Evolutionary conservation across 2,113 vertebrate genomes (phyloP), one percentile per base, ranked within the genome.

Genomic region (Lepus americanus): DNA sequence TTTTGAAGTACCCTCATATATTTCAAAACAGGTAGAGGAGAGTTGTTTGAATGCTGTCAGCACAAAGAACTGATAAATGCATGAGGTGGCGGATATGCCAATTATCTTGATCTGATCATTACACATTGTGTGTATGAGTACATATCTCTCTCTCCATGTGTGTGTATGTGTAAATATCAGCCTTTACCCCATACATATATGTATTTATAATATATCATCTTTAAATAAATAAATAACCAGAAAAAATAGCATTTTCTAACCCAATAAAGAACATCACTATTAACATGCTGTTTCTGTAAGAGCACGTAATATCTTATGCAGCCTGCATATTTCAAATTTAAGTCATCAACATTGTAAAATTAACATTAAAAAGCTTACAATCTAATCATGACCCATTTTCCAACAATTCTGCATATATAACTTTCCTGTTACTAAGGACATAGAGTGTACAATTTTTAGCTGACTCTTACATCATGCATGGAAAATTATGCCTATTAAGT

Each of bases 371-470:
- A 92, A 1, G 14, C 76, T 92, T 92, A 44, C 2, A 70, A 44
- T 81, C 14, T 64, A 84, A 53, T 70, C 9, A 67, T 2, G 55
- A 93, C 17, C 70, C 63, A 85, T 90, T 93, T 90, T 36, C 31
- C 22, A 59, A 66, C 7, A 84, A 73, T 39, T 92, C 13, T 74
- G 36, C 13, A 64, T 27, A 74, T 16, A 91, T 17, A 88, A 44
- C 22, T 39, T 1, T 69, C 23, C 31, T 93, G 17, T 69, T 87
- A 74, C 70, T 92, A 78, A 90, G 89, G 31, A 78, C 4, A 87
- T 22, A 81, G 53, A 13, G 1, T 78, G 29, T 51, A 55, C 29
- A 94, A 55, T 95, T 92, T 80, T 94, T 94, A 94, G 87, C 16
- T 59, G 11, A 88, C 8, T 85, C 39, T 74, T 61, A 88, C 23